Conservation (phyloP, 2,888 invertebrate species). For the Pterobdella sp. region DNA sequence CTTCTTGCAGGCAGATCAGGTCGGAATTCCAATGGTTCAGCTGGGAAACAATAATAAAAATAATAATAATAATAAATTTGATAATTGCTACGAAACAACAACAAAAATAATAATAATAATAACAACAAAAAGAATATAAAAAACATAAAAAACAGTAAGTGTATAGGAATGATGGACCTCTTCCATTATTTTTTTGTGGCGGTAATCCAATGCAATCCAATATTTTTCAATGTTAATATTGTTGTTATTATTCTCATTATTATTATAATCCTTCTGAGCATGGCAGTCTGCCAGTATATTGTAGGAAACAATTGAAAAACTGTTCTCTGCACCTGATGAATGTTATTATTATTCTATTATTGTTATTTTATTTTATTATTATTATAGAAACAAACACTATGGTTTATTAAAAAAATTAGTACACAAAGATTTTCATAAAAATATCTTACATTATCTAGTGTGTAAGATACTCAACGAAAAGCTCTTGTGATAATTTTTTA, state of each 20-base stretch:
- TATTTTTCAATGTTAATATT: slow-evolving; percentile 38
- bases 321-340: slow-evolving; percentile 28
- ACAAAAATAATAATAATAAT: too few relatives aligned
- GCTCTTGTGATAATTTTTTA: too few relatives aligned
- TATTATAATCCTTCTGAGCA: slow-evolving; percentile 38
- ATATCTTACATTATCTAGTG: too few relatives aligned
- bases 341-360: not conserved
- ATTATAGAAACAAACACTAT: not conserved
- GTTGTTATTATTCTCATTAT: slow-evolving; percentile 40
- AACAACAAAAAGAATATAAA: too few relatives aligned
- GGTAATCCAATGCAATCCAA: slow-evolving; percentile 40
- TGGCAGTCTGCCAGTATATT: slow-evolving; percentile 49
- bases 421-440: too few relatives aligned
- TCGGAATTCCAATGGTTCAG: slow-evolving; percentile 44
- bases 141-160: too few relatives aligned
- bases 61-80: too few relatives aligned
- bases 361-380: not conserved
- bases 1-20: slow-evolving; percentile 50
- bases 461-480: too few relatives aligned
- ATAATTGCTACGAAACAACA: too few relatives aligned
- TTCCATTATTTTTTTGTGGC: slow-evolving; percentile 43
- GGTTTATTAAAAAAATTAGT: not conserved
- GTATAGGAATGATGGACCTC: too few relatives aligned
- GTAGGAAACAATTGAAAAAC: slow-evolving; percentile 47
- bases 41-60: too few relatives aligned